phyloP scores from a whole-genome alignment of 1,140 invertebrate species.

The Eumeta japonica region DNA sequence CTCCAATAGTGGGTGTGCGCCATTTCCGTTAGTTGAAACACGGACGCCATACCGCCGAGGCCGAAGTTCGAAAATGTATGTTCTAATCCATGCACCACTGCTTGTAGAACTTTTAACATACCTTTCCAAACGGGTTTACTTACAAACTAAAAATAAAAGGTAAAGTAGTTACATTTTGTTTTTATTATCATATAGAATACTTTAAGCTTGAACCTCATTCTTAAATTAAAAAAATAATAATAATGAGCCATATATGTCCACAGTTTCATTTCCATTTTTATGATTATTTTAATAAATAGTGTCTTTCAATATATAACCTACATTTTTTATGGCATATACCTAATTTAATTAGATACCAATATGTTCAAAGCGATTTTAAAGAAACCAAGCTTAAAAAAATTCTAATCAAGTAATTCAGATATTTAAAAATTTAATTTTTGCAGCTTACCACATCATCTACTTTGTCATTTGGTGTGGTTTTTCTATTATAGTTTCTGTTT shows the following conservation, averaged over 20 bases:
- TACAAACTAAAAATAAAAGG: constrained; percentile 67
- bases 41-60: constrained; percentile 94
- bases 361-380: too few relatives aligned
- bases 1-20: constrained; percentile 98
- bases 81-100: constrained; percentile 87
- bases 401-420: too few relatives aligned
- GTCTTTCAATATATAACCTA: too few relatives aligned
- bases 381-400: too few relatives aligned
- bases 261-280: too few relatives aligned
- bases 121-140: constrained; percentile 92
- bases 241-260: too few relatives aligned
- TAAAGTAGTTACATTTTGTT: neutral
- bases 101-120: constrained; percentile 89
- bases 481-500: constrained; percentile 90
- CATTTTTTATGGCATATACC: too few relatives aligned
- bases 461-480: constrained; percentile 92
- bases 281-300: too few relatives aligned
- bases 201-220: too few relatives aligned
- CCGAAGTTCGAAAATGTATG: constrained; percentile 92
- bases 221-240: too few relatives aligned
- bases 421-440: too few relatives aligned
- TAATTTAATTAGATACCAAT: too few relatives aligned
- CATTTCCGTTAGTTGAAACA: constrained; percentile 95
- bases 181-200: constrained; percentile 3
- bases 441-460: constrained; percentile 97